Evolutionary conservation across 1,140 invertebrate species (phyloP).

Genomic region (Melipona quadrifasciata): DNA sequence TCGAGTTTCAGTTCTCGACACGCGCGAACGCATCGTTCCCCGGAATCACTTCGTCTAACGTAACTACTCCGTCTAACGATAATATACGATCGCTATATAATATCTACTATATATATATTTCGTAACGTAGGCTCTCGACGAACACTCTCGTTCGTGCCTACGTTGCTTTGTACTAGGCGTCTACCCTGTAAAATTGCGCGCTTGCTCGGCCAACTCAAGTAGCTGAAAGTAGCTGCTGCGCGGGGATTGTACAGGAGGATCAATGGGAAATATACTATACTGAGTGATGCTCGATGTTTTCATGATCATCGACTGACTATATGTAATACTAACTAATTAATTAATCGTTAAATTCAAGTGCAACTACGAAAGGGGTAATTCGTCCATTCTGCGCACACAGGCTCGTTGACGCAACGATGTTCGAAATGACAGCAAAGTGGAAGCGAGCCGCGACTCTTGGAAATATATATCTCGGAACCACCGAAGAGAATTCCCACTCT

Average conservation of each 20-base stretch:
- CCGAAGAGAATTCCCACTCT: no score
- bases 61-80: neutral
- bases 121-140: neutral
- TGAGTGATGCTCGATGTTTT: neutral
- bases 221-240: neutral
- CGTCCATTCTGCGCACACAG: neutral
- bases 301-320: neutral
- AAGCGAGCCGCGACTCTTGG: neutral
- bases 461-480: neutral
- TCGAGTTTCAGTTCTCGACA: neutral
- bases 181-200: constrained; percentile 2
- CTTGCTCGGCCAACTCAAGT: no score
- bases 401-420: neutral
- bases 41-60: neutral
- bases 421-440: no score
- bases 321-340: neutral
- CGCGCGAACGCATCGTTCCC: neutral
- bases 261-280: neutral
- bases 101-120: neutral
- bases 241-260: neutral
- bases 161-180: constrained; percentile 22
- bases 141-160: neutral
- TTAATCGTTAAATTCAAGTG: no score
- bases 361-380: neutral
- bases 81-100: no score